phyloP scores from a whole-genome alignment of 2,797 vertebrate genomes.

The Poecile montanus region DNA sequence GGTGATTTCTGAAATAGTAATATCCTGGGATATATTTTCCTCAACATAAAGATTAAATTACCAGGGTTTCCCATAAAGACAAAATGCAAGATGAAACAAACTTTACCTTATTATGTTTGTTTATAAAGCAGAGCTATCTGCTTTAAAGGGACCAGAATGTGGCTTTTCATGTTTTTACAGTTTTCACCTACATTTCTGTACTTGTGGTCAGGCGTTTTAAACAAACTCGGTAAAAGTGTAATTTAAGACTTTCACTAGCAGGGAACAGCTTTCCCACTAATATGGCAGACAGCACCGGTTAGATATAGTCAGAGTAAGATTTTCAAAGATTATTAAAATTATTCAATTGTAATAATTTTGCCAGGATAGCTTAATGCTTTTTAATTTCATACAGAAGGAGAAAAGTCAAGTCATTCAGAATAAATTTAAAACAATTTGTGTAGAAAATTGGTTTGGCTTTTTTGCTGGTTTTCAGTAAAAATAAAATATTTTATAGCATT shows the following conservation, averaged over 20 bases:
- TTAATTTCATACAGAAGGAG: not conserved
- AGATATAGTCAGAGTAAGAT: not conserved
- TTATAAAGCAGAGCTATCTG: not conserved
- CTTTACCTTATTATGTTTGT: not conserved
- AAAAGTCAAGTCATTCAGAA: not conserved
- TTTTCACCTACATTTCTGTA: constrained; percentile 11
- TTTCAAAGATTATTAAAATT: not conserved
- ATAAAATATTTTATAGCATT: not conserved
- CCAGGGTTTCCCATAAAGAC: not conserved
- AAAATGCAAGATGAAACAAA: not conserved
- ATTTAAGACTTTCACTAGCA: constrained; percentile 5
- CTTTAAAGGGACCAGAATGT: not conserved
- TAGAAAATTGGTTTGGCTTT: not conserved
- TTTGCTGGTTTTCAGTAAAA: not conserved
- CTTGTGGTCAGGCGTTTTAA: constrained; percentile 7
- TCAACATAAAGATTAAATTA: not conserved
- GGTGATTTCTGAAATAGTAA: not conserved
- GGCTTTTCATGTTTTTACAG: not conserved
- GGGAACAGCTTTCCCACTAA: not conserved
- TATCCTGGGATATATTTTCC: not conserved
- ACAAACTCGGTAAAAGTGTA: not conserved
- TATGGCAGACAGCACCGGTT: not conserved
- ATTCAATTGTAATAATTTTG: not conserved
- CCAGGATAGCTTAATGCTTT: not conserved
- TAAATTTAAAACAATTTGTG: not conserved